Evolutionary conservation across 2,888 invertebrate species (phyloP), one percentile per base, ranked within the genome.

Genomic region (Dyspetes luteomarginatus): DNA sequence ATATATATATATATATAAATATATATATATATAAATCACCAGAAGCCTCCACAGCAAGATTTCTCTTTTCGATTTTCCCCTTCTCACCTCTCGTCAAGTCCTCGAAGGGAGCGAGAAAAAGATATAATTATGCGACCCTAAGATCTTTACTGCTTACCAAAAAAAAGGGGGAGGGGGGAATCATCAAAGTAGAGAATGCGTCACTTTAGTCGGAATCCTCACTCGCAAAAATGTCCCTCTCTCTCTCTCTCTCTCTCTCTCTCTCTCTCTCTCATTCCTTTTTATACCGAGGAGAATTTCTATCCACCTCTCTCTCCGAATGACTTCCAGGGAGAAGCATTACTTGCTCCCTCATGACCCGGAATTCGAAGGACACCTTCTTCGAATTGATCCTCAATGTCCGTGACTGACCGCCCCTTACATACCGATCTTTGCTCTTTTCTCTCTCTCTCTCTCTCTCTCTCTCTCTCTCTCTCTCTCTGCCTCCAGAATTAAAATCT

Each of bases 201-300:
- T 88, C 89, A 86, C 85, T 84, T 84, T 87, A 88, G 86, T 84
- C 84, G 82, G 87, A 87, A 88, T 86, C 78, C 86, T 74, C 58
- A 15, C 19, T 62, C 69, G 45, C 22, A 19, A n/a, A 50, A n/a
- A n/a, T n/a, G n/a, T n/a, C n/a, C n/a, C n/a, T n/a, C n/a, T n/a
- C n/a, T n/a, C n/a, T n/a, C n/a, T n/a, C 71, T 60, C 60, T 30
- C 43, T 64, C 56, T 9, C 56, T 26, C 55, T 52, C 50, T 72
- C 69, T 55, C 62, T 45, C 56, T 26, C 71, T 41, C 50, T 62
- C 67, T 74, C 48, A 36, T 62, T 60, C 60, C 52, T 48, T 60
- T 60, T 50, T 19, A 60, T 56, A n/a, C 69, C 60, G n/a, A 19
- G 15, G 36, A 17, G 56, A 45, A 69, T 55, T 22, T 52, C n/a